Evolutionary conservation across 1,140 invertebrate species (phyloP).

Genomic region (Adoxophyes honmai): DNA sequence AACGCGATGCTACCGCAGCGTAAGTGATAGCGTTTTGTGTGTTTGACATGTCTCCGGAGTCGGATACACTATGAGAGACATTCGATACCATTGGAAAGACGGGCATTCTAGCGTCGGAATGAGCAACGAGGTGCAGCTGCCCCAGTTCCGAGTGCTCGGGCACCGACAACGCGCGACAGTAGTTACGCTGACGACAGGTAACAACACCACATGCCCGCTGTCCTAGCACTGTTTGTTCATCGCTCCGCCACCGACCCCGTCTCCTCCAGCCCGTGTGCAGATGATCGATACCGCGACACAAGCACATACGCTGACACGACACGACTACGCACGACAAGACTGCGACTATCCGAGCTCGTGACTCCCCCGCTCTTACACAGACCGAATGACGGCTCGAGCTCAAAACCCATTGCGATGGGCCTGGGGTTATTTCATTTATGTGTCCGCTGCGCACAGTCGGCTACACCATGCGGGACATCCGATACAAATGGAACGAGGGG

Average conservation of each 20-base stretch:
- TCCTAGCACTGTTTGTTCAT: slow-evolving; percentile 61
- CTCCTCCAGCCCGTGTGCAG: slow-evolving; percentile 70
- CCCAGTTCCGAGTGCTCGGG: slow-evolving; percentile 96
- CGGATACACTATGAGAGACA: slow-evolving; percentile 98
- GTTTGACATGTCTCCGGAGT: slow-evolving; percentile 83
- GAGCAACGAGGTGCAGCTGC: slow-evolving; percentile 93
- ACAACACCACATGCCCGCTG: slow-evolving; percentile 74
- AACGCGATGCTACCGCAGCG: slow-evolving; percentile 65
- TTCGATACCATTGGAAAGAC: slow-evolving; percentile 96
- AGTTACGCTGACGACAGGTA: slow-evolving; percentile 96
- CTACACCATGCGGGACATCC: slow-evolving; percentile 97
- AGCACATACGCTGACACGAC: slow-evolving; percentile 66
- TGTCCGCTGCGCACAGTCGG: slow-evolving; percentile 89
- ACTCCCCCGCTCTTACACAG: slow-evolving; percentile 64
- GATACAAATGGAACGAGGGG: slow-evolving; percentile 96
- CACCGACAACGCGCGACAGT: slow-evolving; percentile 93
- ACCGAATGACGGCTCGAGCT: slow-evolving; percentile 69
- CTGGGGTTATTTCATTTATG: slow-evolving; percentile 82
- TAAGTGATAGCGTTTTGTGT: slow-evolving; percentile 79
- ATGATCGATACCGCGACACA: slow-evolving; percentile 58
- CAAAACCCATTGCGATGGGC: slow-evolving; percentile 82
- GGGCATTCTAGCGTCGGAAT: slow-evolving; percentile 93
- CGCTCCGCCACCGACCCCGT: slow-evolving; percentile 64
- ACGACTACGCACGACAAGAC: slow-evolving; percentile 65
- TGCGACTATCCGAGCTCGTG: slow-evolving; percentile 49